phyloP scores from a whole-genome alignment of 1,140 invertebrate species.

The Hyposmocoma kahamanoa region DNA sequence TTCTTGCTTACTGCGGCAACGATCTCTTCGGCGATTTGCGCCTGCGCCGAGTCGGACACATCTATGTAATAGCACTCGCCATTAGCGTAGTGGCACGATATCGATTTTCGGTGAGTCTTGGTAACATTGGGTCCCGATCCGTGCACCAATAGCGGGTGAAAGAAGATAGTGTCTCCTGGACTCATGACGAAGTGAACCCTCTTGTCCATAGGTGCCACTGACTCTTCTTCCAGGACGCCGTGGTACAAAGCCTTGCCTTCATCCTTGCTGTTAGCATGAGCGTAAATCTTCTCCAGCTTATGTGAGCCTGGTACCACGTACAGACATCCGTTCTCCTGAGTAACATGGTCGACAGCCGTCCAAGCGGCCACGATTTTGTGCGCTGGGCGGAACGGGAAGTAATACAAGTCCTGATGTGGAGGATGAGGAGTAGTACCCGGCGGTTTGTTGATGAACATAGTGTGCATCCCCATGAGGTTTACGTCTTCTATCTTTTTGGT shows the following conservation, averaged over 20 bases:
- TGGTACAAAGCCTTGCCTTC: constrained; percentile 81
- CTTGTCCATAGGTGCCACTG: constrained; percentile 17
- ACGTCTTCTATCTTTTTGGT: too few species aligned
- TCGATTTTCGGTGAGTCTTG: constrained; percentile 52
- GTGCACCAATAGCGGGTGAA: constrained; percentile 91
- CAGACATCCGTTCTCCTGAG: constrained; percentile 88
- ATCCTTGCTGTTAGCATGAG: constrained; percentile 88
- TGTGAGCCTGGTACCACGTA: constrained; percentile 89
- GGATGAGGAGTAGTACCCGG: constrained; percentile 86
- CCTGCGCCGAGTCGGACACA: constrained; percentile 80
- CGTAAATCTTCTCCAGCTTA: constrained; percentile 70
- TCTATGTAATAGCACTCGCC: constrained; percentile 84
- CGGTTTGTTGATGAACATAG: constrained; percentile 95
- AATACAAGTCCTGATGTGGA: constrained; percentile 89
- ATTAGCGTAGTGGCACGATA: constrained; percentile 81
- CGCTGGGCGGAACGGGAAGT: constrained; percentile 90
- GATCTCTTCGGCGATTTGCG: constrained; percentile 81
- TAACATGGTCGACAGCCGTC: constrained; percentile 91
- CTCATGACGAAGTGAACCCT: constrained; percentile 83
- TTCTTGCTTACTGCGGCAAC: constrained; percentile 54
- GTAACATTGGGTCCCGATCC: constrained; percentile 89
- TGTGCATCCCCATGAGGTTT: constrained; percentile 87
- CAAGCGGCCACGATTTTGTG: constrained; percentile 88
- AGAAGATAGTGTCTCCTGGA: constrained; percentile 92
- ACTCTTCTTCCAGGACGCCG: constrained; percentile 76